Percentiles rank a stretch among this genome's conserved stretches.
These are phyloP conservation scores for Spea multiplicata DNA, from an alignment of 2,113 vertebrate species.

Conservation along the genomic window DNA sequence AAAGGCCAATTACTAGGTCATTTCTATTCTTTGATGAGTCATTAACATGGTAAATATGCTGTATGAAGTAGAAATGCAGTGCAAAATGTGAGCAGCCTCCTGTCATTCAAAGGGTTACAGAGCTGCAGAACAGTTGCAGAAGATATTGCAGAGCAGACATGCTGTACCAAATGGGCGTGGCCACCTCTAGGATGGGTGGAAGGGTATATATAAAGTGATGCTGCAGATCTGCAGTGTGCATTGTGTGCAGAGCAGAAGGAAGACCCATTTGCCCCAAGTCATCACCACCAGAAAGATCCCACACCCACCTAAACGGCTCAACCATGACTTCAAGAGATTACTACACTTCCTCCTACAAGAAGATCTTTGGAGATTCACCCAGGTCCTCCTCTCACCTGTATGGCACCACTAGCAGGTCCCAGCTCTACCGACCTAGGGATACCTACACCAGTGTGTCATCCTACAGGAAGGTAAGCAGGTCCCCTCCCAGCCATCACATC, in stretches of 20 bases:
- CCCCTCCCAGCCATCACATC: conserved; percentile 25
- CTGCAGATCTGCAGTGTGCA: conserved; percentile 42
- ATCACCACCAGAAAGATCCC: conserved; percentile 18
- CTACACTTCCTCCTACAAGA: conserved; percentile 42
- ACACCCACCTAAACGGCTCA: conserved; percentile 21
- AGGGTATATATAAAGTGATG: conserved; percentile 35
- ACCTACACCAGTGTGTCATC: conserved; percentile 18
- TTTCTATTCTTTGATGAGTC: too few species aligned
- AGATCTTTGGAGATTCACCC: conserved; percentile 36
- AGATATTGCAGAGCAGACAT: conserved; percentile 20
- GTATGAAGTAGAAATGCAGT: neutral
- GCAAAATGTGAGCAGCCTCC: neutral
- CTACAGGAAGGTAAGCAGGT: conserved; percentile 29
- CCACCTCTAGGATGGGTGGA: conserved; percentile 1
- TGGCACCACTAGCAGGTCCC: conserved; percentile 4
- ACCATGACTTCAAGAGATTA: conserved; percentile 43
- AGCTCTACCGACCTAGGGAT: conserved; percentile 24
- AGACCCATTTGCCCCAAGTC: neutral
- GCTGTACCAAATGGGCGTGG: conserved; percentile 12
- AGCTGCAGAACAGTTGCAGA: conserved; percentile 12
- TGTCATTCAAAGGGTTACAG: neutral
- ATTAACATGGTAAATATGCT: neutral
- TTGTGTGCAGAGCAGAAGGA: conserved; percentile 34
- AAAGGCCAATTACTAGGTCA: too few species aligned
- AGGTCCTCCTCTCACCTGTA: conserved; percentile 29